Evolutionary conservation across 2,888 invertebrate species (phyloP).

Genomic region (Drosophila mettleri): DNA sequence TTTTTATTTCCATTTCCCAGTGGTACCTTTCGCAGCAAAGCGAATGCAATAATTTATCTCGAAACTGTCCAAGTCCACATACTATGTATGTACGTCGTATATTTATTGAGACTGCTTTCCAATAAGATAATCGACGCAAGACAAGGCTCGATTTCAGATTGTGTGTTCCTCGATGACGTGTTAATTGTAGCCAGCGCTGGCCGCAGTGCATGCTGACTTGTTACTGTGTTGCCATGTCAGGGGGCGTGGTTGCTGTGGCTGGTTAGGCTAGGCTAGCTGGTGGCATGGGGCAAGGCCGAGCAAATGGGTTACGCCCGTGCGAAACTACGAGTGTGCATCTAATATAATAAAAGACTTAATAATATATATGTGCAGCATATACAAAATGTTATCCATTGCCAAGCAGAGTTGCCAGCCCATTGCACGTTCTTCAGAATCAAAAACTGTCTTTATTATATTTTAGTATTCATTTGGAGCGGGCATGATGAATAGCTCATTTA

Average conservation of each 20-base stretch:
- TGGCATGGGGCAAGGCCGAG: slow-evolving; percentile 3
- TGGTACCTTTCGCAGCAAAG: slow-evolving; percentile 47
- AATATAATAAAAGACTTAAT: slow-evolving; percentile 40
- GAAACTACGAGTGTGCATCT: slow-evolving; percentile 24
- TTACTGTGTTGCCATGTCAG: slow-evolving; percentile 31
- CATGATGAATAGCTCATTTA: background rate
- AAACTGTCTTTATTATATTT: background rate
- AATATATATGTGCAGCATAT: slow-evolving; percentile 18
- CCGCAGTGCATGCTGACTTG: slow-evolving; percentile 43
- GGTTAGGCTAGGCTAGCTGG: too few relatives aligned
- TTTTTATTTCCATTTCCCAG: slow-evolving; percentile 30
- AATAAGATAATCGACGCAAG: slow-evolving; percentile 56
- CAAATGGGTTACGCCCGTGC: slow-evolving; percentile 43
- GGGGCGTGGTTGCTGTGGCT: background rate
- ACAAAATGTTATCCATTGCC: slow-evolving; percentile 31
- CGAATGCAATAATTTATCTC: slow-evolving; percentile 60
- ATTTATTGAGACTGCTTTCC: slow-evolving; percentile 33
- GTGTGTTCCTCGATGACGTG: slow-evolving; percentile 59
- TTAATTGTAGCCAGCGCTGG: slow-evolving; percentile 52
- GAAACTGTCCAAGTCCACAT: slow-evolving; percentile 15
- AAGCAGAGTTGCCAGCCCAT: slow-evolving; percentile 45
- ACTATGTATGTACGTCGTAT: background rate
- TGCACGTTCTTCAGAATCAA: background rate
- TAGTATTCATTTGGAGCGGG: background rate
- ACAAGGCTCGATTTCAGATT: slow-evolving; percentile 56